Base-by-base conservation (phyloP, 2,797 vertebrate species). In the Myripristis murdjan region DNA sequence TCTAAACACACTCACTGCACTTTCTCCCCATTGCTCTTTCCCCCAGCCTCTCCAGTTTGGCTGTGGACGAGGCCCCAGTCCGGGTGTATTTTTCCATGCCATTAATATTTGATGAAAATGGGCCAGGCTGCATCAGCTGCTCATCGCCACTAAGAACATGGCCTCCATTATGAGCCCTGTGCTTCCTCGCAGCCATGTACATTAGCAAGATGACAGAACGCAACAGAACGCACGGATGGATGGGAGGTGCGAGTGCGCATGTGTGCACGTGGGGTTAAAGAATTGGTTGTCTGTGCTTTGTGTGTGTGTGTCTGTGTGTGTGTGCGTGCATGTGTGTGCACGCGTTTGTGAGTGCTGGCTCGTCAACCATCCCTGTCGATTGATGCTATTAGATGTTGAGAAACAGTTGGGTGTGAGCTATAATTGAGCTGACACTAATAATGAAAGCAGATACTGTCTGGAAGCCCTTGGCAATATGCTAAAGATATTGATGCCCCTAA, bases 21-120 rank as follows among this genome's bases (percentile, higher is more conserved):
- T 96, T 96, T 86, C 90, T 91, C 89, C 85, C 88, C 88, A 90
- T 91, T 79, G 86, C 89, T 91, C 91, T 87, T 87, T 85, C 96
- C 96, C 97, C 95, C 88, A 95, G 95, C 95, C 96, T 87, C 86
- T 90, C 82, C 85, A 67, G 83, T 82, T 91, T 88, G 91, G 90
- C 92, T 84, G 85, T 49, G 86, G 91, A 89, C 64, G 87, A 77
- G 75, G 87, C 87, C 90, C 89, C 84, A 94, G 96, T 96, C 95
- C 93, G 90, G 95, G 97, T 97, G 96, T 97, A 96, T 97, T 98
- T 98, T 98, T 98, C 97, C 97, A 96, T 96, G 96, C 95, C 96
- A 98, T 99, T 97, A 99, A 99, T 99, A 99, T 99, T 99, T 98
- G 96, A 99, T 99, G 97, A 97, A 98, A 99, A 98, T 99, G 96